Base-by-base conservation (phyloP, 1,140 invertebrate genomes). In the Drosophila varians region DNA sequence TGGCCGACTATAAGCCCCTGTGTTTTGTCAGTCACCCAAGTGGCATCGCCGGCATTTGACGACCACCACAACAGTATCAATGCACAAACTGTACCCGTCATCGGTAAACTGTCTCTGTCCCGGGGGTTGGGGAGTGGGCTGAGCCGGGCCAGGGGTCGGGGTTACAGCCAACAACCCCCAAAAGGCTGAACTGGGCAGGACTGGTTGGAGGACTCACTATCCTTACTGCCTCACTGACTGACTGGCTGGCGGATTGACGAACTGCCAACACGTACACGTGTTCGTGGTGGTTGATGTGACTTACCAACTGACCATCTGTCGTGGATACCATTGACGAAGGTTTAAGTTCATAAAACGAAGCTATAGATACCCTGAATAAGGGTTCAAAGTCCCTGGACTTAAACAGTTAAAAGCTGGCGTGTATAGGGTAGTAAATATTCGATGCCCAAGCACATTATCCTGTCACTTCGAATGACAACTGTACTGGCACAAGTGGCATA, bases 31-130 rank as follows among this genome's bases (percentile, higher is more conserved):
- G 58, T 77, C 77, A 76, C 43, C 77, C 77, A 82, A 82, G 77
- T 80, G 77, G 69, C 70, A 52, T 21, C 43, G 60, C 43, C 82
- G 80, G 80, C 80, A 65, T 66, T 64, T 65, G 62, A 66, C 74
- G 70, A 70, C 77, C 74, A 87, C 82, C 82, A 87, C 82, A 87
- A 87, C 82, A 87, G 82, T 87, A 87, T 87, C 82, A 87, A 87
- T 87, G 82, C 74, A 87, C 82, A 77, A 87, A 87, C 82, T 87
- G 82, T 87, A 87, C 82, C 77, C 78, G 45, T 36, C 65, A 71
- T 72, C 68, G 68, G 68, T 72, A 72, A 61, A 61, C 69, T 72
- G 62, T 66, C 36, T 66, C 46, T 66, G n/a, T 48, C 14, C 14
- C n/a, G 21, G 8, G 14, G 25, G 12, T 12, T 28, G 9, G 23